Conservation (phyloP, 2,797 vertebrate species). For the Natrix natrix region DNA sequence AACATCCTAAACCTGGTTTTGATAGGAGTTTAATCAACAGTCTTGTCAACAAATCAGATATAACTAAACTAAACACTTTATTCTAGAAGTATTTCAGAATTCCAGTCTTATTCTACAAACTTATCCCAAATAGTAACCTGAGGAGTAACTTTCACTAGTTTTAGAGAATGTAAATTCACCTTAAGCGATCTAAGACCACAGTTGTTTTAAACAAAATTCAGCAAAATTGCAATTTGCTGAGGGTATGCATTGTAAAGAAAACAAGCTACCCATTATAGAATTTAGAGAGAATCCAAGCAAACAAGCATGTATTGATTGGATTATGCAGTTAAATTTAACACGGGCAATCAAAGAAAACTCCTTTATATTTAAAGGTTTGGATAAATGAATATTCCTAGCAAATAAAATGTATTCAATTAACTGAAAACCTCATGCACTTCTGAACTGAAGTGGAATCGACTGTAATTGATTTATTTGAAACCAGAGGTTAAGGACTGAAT, state of each 20-base stretch:
- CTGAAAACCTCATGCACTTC: slow-evolving; percentile 83
- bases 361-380: slow-evolving; percentile 72
- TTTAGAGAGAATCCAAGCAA: slow-evolving; percentile 53
- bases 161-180: not conserved
- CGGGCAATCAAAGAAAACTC: slow-evolving; percentile 68
- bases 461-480: slow-evolving; percentile 95
- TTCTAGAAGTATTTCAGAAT: not conserved
- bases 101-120: not conserved
- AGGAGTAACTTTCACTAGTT: not conserved
- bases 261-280: slow-evolving; percentile 41
- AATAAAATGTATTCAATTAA: slow-evolving; percentile 86
- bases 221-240: not conserved
- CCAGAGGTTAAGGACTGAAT: slow-evolving; percentile 93
- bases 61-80: not conserved
- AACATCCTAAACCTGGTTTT: slow-evolving; percentile 34
- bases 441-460: slow-evolving; percentile 89
- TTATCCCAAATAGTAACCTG: not conserved
- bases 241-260: slow-evolving; percentile 9
- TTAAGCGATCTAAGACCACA: not conserved
- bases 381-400: slow-evolving; percentile 82
- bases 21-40: not conserved
- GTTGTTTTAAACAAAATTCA: not conserved
- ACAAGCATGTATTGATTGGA: slow-evolving; percentile 63
- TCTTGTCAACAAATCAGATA: slow-evolving; percentile 10
- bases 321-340: slow-evolving; percentile 60